Base-by-base conservation (phyloP, 2,888 invertebrate genomes). In the Trachelus stipa region DNA sequence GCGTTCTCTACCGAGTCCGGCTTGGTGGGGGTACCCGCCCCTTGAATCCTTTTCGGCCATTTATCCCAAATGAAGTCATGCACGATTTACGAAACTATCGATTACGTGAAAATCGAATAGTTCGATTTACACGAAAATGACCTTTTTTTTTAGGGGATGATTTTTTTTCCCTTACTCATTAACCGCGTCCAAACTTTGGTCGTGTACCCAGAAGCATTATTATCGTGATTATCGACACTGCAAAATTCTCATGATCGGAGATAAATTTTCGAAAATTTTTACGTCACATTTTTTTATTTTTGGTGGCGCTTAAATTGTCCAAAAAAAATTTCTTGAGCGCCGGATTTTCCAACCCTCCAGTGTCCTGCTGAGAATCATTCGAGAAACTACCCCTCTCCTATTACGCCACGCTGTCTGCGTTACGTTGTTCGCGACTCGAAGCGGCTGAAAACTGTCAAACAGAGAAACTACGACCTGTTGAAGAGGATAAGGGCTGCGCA, bases 401-500 rank as follows among this genome's bases (percentile, higher is more conserved):
- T 88, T 88, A 88, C 88, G 84, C 85, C 86, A 85, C 83, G 86
- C 87, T 84, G 88, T 88, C 88, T 88, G 88, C 69, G 79, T 87
- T 85, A 80, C 85, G 87, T 88, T 86, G 83, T 87, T 88, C 85
- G 87, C 88, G 82, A 83, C 83, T 82, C 80, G 79, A 80, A 79
- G 81, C 82, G 83, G 81, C 79, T 84, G 83, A 81, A 77, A 75
- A 74, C 35, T 73, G 40, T 68, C 74, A 69, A 56, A 37, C 69
- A 31, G 34, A 35, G 73, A 71, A 71, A 15, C 71, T 71, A 34
- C 11, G 34, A 71, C 30, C 71, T 34, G 56, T 56, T 56, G 56
- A 56, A 56, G 56, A 56, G 56, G 56, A 23, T 56, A 23, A 56
- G 56, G 56, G 23, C 56, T 56, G 23, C 23, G 9, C 23, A 56